Evolutionary conservation across 2,797 vertebrate genomes (phyloP).

Genomic region (Ciconia nigra): DNA sequence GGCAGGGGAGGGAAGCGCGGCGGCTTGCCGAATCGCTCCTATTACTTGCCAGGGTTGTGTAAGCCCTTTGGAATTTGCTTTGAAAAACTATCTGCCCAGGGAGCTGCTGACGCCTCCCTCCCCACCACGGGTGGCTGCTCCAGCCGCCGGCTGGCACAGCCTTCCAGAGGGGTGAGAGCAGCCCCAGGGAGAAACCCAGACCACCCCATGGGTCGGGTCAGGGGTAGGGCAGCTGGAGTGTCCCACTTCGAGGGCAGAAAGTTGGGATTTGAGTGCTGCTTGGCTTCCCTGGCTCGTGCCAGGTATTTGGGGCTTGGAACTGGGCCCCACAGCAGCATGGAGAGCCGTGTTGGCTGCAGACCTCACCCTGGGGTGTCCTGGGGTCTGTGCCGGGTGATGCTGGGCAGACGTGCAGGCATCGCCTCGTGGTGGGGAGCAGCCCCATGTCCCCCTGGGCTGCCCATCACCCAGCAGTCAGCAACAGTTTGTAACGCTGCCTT

Average conservation of each 20-base stretch:
- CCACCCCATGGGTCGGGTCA: not conserved
- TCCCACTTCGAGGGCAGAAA: not conserved
- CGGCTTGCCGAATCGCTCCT: not conserved
- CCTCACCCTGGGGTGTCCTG: not conserved
- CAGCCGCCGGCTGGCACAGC: not conserved
- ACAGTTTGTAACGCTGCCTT: not conserved
- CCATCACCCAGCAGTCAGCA: not conserved
- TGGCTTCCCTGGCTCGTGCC: not conserved
- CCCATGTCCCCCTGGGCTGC: accelerated
- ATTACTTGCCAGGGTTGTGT: constrained; percentile 34
- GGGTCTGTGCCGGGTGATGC: not conserved
- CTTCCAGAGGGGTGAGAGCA: not conserved
- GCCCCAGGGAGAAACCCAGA: not conserved
- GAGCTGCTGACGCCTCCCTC: not conserved
- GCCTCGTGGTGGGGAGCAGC: accelerated
- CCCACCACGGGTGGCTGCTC: not conserved
- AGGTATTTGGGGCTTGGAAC: not conserved
- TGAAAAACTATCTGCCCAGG: constrained; percentile 48
- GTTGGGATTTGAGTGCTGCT: not conserved
- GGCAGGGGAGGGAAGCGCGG: not conserved
- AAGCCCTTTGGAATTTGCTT: constrained; percentile 62
- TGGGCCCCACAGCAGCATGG: not conserved
- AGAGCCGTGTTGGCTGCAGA: not conserved
- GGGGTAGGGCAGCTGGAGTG: not conserved
- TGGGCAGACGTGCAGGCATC: not conserved